Evolutionary conservation across 2,113 vertebrate species (phyloP), one percentile per base, ranked within the genome.

Genomic region (Anser brachyrhynchus): DNA sequence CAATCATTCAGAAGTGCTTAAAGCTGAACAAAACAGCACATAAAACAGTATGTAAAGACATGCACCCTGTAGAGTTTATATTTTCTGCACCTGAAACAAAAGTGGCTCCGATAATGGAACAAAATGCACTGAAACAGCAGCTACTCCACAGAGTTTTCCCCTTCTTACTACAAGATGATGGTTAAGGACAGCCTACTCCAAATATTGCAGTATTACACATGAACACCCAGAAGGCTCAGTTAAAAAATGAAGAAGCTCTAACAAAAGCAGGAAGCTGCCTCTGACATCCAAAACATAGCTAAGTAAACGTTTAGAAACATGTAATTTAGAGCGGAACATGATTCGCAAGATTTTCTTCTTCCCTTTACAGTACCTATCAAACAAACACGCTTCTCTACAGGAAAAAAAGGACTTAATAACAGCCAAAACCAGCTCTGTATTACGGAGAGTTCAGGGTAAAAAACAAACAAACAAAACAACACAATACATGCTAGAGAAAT

Each of bases 11-110:
- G 19, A 92, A 90, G 26, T 13, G n/a, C 58, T 62, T 69, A 62
- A 93, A 89, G 71, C 51, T 62, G 83, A 92, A 96, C 29, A 74
- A 92, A 89, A 73, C 41, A 91, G 67, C 20, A 69, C 71, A 82
- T 4, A 43, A 54, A 41, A 69, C n/a, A 89, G 70, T 17, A 72
- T 37, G 66, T 16, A 13, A 71, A 96, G 29, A 83, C 13, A 62
- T 2, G 41, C 5, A 62, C 29, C 70, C 93, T 58, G 26, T 39
- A 26, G 28, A 26, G 62, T 26, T 66, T 44, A 5, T n/a, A 14
- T 26, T 89, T 46, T 81, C 74, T 18, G 91, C 29, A 75, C 72
- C 73, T 92, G 84, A 92, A 94, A 77, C 35, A 33, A 11, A 87
- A 72, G 51, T 41, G 86, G 52, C 66, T 78, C 49, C 23, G 70